Conservation (phyloP, 2,888 invertebrate species). For the Heliconius hortense region DNA sequence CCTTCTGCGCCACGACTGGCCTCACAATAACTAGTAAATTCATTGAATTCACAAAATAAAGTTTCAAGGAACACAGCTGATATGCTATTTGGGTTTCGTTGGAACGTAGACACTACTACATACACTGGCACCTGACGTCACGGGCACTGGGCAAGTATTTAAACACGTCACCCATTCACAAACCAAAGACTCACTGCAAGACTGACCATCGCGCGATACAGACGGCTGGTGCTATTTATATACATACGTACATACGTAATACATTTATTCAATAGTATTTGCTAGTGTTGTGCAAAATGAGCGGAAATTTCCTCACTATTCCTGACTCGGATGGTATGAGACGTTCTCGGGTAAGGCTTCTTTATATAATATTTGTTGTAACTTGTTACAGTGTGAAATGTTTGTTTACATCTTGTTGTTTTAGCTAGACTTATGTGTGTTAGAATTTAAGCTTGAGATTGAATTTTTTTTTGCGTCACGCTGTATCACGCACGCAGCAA, state of each 20-base stretch:
- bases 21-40: background rate
- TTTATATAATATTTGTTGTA: constrained; percentile 10
- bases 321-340: constrained; percentile 71
- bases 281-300: constrained; percentile 66
- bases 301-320: constrained; percentile 76
- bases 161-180: constrained; percentile 80
- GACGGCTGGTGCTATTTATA: constrained; percentile 58
- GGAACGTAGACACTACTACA: constrained; percentile 67
- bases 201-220: constrained; percentile 64
- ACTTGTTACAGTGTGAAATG: background rate
- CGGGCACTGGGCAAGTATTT: constrained; percentile 57
- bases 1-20: no score
- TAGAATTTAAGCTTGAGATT: background rate
- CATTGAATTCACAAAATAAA: constrained; percentile 41
- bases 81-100: constrained; percentile 49
- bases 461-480: background rate
- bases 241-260: constrained; percentile 45
- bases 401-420: background rate
- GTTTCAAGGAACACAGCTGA: constrained; percentile 55
- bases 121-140: constrained; percentile 54
- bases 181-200: constrained; percentile 63
- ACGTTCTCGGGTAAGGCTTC: constrained; percentile 69
- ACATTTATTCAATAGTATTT: constrained; percentile 39
- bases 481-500: no score
- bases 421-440: background rate